A percentile compares a stretch with the other conserved stretches of the same genome.
phyloP scores from a whole-genome alignment of 2,888 invertebrate species.

The Leucophenga maculata region DNA sequence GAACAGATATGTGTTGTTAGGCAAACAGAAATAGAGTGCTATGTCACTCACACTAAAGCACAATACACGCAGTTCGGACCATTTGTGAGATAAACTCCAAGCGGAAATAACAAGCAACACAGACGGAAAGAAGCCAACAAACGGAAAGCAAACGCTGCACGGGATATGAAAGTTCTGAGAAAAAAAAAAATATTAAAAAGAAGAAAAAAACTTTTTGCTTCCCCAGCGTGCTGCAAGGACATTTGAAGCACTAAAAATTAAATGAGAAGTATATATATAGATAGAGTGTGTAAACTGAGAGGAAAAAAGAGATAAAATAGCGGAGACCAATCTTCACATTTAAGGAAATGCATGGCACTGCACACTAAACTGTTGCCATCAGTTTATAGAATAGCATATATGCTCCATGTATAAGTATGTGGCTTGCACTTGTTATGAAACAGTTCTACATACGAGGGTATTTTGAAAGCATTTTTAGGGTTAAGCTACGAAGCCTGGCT shows the following conservation, averaged over 20 bases:
- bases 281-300: background rate
- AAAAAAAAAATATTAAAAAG: background rate
- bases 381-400: too few relatives aligned
- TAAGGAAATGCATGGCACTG: background rate
- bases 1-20: too few relatives aligned
- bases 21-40: too few relatives aligned
- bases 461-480: too few relatives aligned
- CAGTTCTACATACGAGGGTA: too few relatives aligned
- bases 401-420: too few relatives aligned
- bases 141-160: conserved; percentile 13
- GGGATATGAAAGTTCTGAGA: conserved; percentile 9
- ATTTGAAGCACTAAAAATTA: background rate
- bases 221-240: conserved; percentile 1
- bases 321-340: background rate
- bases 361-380: conserved; percentile 8
- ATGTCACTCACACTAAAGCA: too few relatives aligned
- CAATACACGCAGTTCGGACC: too few relatives aligned
- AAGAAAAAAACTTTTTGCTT: background rate
- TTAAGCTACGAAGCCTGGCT: too few relatives aligned
- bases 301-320: too few relatives aligned
- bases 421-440: too few relatives aligned
- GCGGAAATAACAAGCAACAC: conserved; percentile 14
- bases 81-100: conserved; percentile 2
- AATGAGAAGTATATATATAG: background rate
- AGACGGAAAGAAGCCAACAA: conserved; percentile 4